Evolutionary conservation across 2,888 invertebrate genomes (phyloP), one percentile per base, ranked within the genome.

Genomic region (Mesopsocus fuscifrons): DNA sequence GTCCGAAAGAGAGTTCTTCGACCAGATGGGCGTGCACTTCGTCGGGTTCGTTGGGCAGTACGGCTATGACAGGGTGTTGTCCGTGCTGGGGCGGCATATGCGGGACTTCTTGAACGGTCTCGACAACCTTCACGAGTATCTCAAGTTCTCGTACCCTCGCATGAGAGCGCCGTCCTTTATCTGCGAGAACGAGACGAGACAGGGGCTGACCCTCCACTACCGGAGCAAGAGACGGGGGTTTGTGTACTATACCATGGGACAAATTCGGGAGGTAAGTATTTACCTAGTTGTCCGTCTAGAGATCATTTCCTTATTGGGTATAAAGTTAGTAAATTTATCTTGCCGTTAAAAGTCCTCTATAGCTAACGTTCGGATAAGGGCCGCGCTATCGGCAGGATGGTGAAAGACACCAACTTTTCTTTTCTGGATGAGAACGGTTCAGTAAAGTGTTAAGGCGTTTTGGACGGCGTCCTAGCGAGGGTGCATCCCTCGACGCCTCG

Each of bases 171-270:
- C 97, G 0, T 91, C 91, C 43, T 97, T 97, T 60, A 94, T 92
- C 52, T 92, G 92, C 56, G 94, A 94, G 60, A 88, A 91, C 57
- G 95, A 97, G 60, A 85, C 88, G 0, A 71, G 82, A 44, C 81
- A 84, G 55, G 95, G 95, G 1, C 65, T 97, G 47, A 89, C 89
- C 1, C 66, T 97, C 45, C 95, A 95, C 63, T 92, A 92, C 61
- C 69, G 91, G 43, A 91, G 89, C 51, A 91, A 89, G 59, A 67
- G 95, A 48, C 72, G 85, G 48, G 95, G 95, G 0, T 95, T 91
- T 59, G 81, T 94, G 3, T 88, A 88, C 61, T 97, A 97, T 57
- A 91, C 94, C 4, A 92, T 92, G 80, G 95, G 94, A 2, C 92
- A 92, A 62, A 91, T 94, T 49, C 69, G 83, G 57, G 85, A 82